phyloP scores from a whole-genome alignment of 2,888 invertebrate genomes.

The Uropetala carovei region DNA sequence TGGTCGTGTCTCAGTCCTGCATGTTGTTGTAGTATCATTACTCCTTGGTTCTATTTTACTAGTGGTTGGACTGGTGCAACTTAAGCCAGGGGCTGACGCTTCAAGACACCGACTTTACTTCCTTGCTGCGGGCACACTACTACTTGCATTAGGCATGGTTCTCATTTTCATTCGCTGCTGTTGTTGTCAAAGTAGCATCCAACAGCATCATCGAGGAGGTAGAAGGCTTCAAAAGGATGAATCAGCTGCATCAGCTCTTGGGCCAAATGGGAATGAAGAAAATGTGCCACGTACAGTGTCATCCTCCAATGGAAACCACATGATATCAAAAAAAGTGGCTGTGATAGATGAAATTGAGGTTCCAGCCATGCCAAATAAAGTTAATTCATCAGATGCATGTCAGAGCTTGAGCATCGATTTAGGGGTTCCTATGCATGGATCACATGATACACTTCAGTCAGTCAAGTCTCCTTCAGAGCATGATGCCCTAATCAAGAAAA shows the following conservation, averaged over 20 bases:
- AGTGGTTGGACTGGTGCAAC: constrained; percentile 86
- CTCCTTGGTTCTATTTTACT: constrained; percentile 85
- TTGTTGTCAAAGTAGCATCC: constrained; percentile 66
- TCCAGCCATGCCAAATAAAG: constrained; percentile 42
- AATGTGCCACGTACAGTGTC: constrained; percentile 40
- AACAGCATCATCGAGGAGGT: constrained; percentile 42
- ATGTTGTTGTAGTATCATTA: constrained; percentile 85
- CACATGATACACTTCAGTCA: constrained; percentile 74
- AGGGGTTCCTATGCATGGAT: constrained; percentile 73
- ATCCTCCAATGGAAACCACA: constrained; percentile 46
- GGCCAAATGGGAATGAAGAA: constrained; percentile 31
- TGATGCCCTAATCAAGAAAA: constrained; percentile 76
- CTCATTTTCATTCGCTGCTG: constrained; percentile 83
- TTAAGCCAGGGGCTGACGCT: constrained; percentile 86
- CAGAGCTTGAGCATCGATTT: constrained; percentile 69
- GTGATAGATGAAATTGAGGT: constrained; percentile 50
- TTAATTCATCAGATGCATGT: constrained; percentile 66
- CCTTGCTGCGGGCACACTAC: constrained; percentile 82
- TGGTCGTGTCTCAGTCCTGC: constrained; percentile 80
- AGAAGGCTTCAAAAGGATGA: constrained; percentile 65
- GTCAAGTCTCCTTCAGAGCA: constrained; percentile 79
- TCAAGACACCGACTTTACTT: constrained; percentile 81
- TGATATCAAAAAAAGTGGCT: constrained; percentile 42
- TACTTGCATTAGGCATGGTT: constrained; percentile 81
- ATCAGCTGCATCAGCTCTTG: constrained; percentile 63